Evolutionary conservation across 2,113 vertebrate species (phyloP).

Genomic region (Callorhinus ursinus): DNA sequence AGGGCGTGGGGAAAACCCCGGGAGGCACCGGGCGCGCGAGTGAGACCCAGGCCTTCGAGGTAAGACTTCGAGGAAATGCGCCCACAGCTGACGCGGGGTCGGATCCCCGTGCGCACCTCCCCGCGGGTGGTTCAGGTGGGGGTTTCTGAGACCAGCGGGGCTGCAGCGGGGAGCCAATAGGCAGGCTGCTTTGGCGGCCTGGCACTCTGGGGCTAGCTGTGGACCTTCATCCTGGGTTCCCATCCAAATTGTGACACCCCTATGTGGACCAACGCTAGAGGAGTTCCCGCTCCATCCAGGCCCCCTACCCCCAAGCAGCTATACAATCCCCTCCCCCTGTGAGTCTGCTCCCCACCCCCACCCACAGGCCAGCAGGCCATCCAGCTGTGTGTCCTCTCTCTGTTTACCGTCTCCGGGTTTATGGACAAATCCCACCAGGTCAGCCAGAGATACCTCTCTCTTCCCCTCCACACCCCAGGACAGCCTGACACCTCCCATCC

Average conservation of each 20-base stretch:
- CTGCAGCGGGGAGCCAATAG: not conserved
- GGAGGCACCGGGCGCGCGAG: conserved; percentile 1
- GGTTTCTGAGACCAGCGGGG: not conserved
- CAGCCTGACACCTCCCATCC: not conserved
- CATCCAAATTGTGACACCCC: not conserved
- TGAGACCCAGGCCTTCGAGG: conserved; percentile 67
- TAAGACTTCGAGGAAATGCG: conserved; percentile 77
- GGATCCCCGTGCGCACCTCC: not conserved
- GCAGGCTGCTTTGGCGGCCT: not conserved
- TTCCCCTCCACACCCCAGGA: not conserved
- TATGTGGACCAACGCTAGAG: not conserved
- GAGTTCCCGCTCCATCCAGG: not conserved
- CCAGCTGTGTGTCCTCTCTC: not conserved
- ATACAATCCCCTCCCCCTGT: not conserved
- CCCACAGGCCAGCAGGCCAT: not conserved
- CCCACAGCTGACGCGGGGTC: not conserved
- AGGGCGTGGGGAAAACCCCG: conserved; percentile 46
- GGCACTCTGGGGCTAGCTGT: not conserved
- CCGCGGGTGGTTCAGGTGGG: not conserved
- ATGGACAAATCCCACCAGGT: not conserved
- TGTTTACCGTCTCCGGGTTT: not conserved
- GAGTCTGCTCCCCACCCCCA: not conserved
- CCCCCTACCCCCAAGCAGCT: not conserved
- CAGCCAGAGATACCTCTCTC: not conserved
- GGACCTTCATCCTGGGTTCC: not conserved